Evolutionary conservation across 2,888 invertebrate genomes (phyloP).

Genomic region (Zygaena filipendulae): DNA sequence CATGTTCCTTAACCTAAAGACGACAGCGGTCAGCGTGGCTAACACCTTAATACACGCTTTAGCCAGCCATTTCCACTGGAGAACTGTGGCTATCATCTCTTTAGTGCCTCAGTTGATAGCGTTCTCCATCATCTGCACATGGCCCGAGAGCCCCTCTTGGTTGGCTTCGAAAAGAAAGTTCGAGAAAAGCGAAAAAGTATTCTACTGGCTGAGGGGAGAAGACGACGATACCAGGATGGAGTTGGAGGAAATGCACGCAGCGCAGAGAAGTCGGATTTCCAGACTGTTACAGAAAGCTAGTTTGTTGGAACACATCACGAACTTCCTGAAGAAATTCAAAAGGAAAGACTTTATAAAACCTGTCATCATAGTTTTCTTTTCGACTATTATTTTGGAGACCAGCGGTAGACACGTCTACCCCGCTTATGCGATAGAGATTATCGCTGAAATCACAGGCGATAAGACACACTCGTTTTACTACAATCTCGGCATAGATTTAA

Average conservation of each 20-base stretch:
- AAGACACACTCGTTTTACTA: conserved; percentile 29
- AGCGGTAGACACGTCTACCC: conserved; percentile 39
- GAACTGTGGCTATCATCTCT: conserved; percentile 25
- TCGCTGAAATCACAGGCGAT: conserved; percentile 28
- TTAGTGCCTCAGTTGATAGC: conserved; percentile 25
- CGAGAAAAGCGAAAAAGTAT: conserved; percentile 53
- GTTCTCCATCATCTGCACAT: conserved; percentile 34
- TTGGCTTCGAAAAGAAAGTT: conserved; percentile 57
- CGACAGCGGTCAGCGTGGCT: conserved; percentile 30
- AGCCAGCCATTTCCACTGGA: conserved; percentile 28
- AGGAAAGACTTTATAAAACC: conserved; percentile 36
- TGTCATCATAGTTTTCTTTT: conserved; percentile 24
- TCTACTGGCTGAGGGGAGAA: conserved; percentile 59
- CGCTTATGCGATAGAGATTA: conserved; percentile 36
- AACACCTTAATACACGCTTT: conserved; percentile 26
- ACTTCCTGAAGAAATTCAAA: conserved; percentile 28
- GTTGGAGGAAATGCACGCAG: conserved; percentile 27
- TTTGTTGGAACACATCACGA: conserved; percentile 9
- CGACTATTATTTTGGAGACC: conserved; percentile 27
- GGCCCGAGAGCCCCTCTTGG: conserved; percentile 73
- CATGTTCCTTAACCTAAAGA: conserved; percentile 37
- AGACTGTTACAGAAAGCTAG: conserved; percentile 13
- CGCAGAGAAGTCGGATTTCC: conserved; percentile 23
- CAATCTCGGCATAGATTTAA: conserved; percentile 31
- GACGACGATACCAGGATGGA: conserved; percentile 20